Conservation (phyloP, 2,113 vertebrate genomes). For the Orthonyx spaldingii region DNA sequence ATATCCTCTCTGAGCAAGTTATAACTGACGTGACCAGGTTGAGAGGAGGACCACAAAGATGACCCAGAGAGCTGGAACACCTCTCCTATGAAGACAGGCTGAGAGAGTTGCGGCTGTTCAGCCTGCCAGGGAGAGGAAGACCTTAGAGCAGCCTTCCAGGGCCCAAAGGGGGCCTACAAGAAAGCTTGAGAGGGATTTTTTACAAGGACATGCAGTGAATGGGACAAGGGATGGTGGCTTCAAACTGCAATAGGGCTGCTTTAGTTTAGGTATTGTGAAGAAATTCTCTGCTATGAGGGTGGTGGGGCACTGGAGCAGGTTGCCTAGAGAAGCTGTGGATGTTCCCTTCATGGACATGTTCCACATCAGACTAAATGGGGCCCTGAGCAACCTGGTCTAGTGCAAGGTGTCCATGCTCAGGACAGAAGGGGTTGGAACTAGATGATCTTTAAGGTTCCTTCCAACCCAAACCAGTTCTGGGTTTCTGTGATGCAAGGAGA, state of each 20-base stretch:
- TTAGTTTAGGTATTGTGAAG: background rate
- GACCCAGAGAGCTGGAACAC: background rate
- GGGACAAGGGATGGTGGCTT: background rate
- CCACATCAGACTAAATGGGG: background rate
- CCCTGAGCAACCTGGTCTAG: background rate
- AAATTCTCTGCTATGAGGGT: background rate
- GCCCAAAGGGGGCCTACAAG: background rate
- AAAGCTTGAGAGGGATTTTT: background rate
- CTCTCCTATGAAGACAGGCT: background rate
- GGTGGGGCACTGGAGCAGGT: background rate
- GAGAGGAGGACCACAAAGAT: background rate
- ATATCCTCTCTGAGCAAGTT: background rate
- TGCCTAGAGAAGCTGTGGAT: background rate
- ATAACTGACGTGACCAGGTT: background rate
- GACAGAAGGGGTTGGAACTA: background rate
- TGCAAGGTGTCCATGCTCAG: background rate
- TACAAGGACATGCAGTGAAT: background rate
- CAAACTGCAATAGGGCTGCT: background rate
- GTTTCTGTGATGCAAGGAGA: background rate
- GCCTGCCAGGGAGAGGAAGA: background rate
- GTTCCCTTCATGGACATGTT: fast-evolving
- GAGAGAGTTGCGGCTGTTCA: background rate
- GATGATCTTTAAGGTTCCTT: background rate
- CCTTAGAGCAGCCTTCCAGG: background rate
- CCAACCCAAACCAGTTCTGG: background rate